Conservation (phyloP, 2,113 vertebrate genomes). For the Brienomyrus brachyistius region DNA sequence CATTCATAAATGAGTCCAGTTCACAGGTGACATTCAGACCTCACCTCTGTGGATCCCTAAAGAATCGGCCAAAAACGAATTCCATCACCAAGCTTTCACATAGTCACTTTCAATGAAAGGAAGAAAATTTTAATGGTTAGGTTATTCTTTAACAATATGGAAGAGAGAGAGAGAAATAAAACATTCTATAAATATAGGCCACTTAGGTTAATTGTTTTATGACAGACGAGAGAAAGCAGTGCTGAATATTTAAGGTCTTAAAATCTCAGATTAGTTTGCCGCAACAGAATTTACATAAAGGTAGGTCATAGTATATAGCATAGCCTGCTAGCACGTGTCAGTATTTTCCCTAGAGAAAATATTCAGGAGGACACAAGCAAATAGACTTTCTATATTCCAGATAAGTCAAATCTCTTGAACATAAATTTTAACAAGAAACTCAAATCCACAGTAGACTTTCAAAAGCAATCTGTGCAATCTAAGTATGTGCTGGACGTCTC, state of each 20-base stretch:
- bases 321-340: not conserved
- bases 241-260: not conserved
- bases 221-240: not conserved
- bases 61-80: conserved; percentile 39
- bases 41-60: conserved; percentile 38
- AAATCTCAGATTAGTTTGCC: not conserved
- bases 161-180: not conserved
- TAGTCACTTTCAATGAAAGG: conserved; percentile 36
- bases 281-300: not conserved
- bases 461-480: conserved; percentile 5
- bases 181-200: not conserved
- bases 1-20: conserved; percentile 51
- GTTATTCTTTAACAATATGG: not conserved
- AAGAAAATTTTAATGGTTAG: conserved; percentile 1
- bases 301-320: not conserved
- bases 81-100: conserved; percentile 41
- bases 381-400: not conserved
- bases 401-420: not conserved
- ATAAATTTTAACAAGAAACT: not conserved
- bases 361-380: not conserved
- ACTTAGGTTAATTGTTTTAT: not conserved
- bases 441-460: not conserved
- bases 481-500: not conserved
- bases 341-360: not conserved
- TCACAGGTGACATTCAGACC: conserved; percentile 55